Conservation (phyloP, 2,113 vertebrate species). For the Cavia porcellus region DNA sequence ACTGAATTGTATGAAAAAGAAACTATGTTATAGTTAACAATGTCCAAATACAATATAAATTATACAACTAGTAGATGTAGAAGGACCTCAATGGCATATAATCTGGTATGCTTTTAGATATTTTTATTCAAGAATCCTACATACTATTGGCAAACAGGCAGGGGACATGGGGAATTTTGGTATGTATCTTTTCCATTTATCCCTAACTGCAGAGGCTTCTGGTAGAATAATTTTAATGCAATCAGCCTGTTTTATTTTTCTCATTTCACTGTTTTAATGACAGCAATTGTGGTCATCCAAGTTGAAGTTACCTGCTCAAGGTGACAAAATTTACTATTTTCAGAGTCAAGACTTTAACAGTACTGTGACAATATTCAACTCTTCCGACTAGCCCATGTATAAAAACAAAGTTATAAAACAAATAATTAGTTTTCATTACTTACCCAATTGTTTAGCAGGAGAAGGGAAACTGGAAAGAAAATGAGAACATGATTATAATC, state of each 20-base stretch:
- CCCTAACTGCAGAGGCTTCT: neutral
- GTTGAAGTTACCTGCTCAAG: neutral
- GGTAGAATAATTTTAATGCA: neutral
- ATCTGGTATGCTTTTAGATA: neutral
- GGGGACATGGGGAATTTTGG: rapidly evolving
- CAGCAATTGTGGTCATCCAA: neutral
- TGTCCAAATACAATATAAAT: neutral
- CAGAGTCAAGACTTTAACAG: neutral
- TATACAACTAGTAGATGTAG: neutral
- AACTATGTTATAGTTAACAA: neutral
- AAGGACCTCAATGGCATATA: neutral
- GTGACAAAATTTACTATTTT: conserved; percentile 1
- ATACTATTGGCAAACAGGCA: neutral
- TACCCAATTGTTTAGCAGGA: conserved; percentile 85
- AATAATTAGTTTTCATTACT: conserved; percentile 70
- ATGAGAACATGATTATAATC: conserved; percentile 73
- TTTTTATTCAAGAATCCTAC: neutral
- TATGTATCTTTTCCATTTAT: neutral
- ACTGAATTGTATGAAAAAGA: neutral
- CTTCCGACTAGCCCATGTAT: neutral
- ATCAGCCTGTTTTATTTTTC: neutral
- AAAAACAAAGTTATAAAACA: conserved; percentile 41
- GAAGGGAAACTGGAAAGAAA: conserved; percentile 73
- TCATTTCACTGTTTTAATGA: conserved; percentile 5
- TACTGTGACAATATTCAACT: neutral